Evolutionary conservation across 2,888 invertebrate species (phyloP).

Genomic region (Scaptomyza cyrtandrae): DNA sequence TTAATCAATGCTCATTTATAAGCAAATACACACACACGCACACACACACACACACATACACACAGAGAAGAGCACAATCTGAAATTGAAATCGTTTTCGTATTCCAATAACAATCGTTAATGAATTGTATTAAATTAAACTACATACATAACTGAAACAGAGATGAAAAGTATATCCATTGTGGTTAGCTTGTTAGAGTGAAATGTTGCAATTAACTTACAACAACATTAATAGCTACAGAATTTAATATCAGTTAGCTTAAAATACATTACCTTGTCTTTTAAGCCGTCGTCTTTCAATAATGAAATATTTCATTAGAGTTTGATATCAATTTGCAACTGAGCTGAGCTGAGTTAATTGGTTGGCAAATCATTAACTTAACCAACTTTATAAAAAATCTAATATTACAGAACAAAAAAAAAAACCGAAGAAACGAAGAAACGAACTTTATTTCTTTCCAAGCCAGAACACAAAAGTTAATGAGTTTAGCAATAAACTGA

Average conservation of each 20-base stretch:
- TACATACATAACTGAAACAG: neutral
- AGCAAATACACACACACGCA: neutral
- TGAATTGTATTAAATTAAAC: neutral
- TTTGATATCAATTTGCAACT: neutral
- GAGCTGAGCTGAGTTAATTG: no score
- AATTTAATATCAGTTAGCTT: neutral
- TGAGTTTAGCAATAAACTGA: constrained; percentile 43
- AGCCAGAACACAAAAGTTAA: constrained; percentile 31
- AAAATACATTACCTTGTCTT: neutral
- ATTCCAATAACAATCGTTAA: constrained; percentile 5
- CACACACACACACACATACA: neutral
- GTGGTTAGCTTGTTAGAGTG: no score
- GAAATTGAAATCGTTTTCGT: neutral
- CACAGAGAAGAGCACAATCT: neutral
- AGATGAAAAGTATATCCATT: no score
- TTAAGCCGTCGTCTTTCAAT: neutral
- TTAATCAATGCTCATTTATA: constrained; percentile 10
- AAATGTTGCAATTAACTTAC: neutral
- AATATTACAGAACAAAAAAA: no score
- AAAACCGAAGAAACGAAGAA: no score
- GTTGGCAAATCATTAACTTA: no score
- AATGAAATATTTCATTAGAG: neutral
- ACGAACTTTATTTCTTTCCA: constrained; percentile 1
- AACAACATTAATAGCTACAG: neutral
- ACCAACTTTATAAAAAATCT: no score